Evolutionary conservation across 2,113 vertebrate species (phyloP), one percentile per base, ranked within the genome.

Genomic region (Atlantisia rogersi): DNA sequence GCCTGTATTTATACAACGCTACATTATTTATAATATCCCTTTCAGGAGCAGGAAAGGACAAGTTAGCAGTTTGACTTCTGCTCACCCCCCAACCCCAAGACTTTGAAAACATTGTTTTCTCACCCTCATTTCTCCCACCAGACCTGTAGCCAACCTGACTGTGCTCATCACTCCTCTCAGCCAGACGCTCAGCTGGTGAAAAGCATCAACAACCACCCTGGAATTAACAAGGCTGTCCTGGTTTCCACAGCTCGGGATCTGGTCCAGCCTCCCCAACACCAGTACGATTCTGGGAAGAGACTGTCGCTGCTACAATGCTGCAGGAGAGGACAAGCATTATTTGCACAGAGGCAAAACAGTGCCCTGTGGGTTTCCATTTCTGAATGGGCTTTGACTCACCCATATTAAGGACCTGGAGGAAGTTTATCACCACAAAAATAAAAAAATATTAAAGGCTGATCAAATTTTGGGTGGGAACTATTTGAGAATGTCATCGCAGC

Each of bases 11-110:
- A 91, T 85, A 82, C 81, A 94, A 46, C 56, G 25, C 70, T 91
- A 70, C 80, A 86, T 93, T 95, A 94, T 97, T 89, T 80, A 96
- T 82, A 94, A 74, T 52, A 92, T 60, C 63, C 59, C 73, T 94
- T 92, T 91, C 86, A 81, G 92, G 56, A 96, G 70, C 53, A 82
- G 78, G 68, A 87, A 65, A 92, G 89, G 50, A 88, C 4, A 9
- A 92, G 75, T 77, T 84, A 76, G 70, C 83, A 77, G 70, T 79
- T 82, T 14, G 59, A 50, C 29, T 86, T 6, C 5, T 22, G 1
- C 25, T 9, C 18, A 20, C 8, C 7, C 7, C 6, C 9, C 20
- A 77, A 63, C 62, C 63, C 75, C 44, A 18, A 39, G 44, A 65
- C 82, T 82, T 67, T 62, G 92, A 86, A 92, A 90, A 75, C 69